These are phyloP conservation scores for Hydrophis major DNA, from an alignment of 2,797 vertebrate species.

Conservation along the genomic window DNA sequence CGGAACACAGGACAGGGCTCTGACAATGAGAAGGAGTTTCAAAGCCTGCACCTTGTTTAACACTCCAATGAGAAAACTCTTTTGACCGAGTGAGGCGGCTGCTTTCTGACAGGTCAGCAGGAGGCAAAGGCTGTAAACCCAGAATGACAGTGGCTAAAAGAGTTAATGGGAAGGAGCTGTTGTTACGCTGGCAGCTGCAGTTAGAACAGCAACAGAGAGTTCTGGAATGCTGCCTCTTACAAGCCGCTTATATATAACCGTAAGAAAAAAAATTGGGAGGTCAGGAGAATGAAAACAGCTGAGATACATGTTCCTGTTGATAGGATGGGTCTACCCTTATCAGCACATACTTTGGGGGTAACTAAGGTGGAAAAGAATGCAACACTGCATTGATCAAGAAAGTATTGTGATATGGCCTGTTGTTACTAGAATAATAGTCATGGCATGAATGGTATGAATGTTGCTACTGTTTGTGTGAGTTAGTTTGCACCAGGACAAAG, in stretches of 20 bases:
- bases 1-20: conserved; percentile 6
- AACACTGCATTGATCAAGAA: not conserved
- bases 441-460: not conserved
- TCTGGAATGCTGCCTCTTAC: conserved; percentile 13
- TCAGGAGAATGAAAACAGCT: not conserved
- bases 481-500: conserved; percentile 4
- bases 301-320: not conserved
- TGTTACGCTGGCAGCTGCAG: conserved; percentile 45
- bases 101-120: conserved; percentile 32
- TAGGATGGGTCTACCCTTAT: not conserved
- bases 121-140: conserved; percentile 42
- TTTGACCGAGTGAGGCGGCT: conserved; percentile 29
- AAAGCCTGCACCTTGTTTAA: conserved; percentile 30
- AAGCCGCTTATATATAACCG: not conserved
- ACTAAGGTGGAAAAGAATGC: conserved; percentile 24
- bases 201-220: conserved; percentile 6
- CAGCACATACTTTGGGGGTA: not conserved
- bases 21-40: conserved; percentile 20
- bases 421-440: conserved; percentile 3
- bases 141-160: conserved; percentile 32
- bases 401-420: not conserved
- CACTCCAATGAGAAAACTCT: conserved; percentile 30
- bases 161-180: conserved; percentile 16
- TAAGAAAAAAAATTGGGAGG: not conserved
- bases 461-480: not conserved